Percentiles rank a stretch among this genome's conserved stretches.
Conservation (phyloP, 2,888 invertebrate species). For the Xestobium rufovillosum region DNA sequence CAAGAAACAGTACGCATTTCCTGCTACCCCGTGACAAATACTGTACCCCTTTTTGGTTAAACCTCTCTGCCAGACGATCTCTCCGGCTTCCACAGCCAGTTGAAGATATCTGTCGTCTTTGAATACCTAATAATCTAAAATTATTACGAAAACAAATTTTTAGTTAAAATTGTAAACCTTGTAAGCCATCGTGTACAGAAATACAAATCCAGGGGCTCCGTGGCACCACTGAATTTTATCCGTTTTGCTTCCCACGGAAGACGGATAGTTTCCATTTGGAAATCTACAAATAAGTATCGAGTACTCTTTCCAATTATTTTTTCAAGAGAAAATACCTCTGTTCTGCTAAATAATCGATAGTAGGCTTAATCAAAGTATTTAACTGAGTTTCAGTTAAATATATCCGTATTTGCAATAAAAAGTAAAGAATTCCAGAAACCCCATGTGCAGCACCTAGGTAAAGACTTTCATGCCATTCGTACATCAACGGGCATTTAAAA, state of each 20-base stretch:
- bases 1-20: conserved; percentile 80
- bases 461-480: conserved; percentile 78
- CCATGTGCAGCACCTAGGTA: conserved; percentile 91
- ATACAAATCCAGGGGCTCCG: conserved; percentile 82
- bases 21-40: conserved; percentile 81
- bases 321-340: too few relatives aligned
- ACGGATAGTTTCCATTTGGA: conserved; percentile 66
- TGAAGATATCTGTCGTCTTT: conserved; percentile 60
- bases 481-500: conserved; percentile 63
- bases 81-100: conserved; percentile 62
- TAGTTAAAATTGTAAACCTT: conserved; percentile 45
- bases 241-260: conserved; percentile 59
- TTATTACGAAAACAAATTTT: not conserved
- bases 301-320: conserved; percentile 5
- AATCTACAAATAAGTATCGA: conserved; percentile 34
- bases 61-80: conserved; percentile 76
- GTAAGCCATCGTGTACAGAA: conserved; percentile 59
- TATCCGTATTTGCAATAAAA: conserved; percentile 64
- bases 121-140: conserved; percentile 49
- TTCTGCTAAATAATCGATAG: conserved; percentile 55
- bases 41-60: conserved; percentile 77
- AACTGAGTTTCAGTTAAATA: conserved; percentile 53
- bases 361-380: conserved; percentile 52
- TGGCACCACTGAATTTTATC: conserved; percentile 93
- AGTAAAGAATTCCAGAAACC: conserved; percentile 73